Evolutionary conservation across 1,140 invertebrate genomes (phyloP).

Genomic region (Drosophila sechellia): DNA sequence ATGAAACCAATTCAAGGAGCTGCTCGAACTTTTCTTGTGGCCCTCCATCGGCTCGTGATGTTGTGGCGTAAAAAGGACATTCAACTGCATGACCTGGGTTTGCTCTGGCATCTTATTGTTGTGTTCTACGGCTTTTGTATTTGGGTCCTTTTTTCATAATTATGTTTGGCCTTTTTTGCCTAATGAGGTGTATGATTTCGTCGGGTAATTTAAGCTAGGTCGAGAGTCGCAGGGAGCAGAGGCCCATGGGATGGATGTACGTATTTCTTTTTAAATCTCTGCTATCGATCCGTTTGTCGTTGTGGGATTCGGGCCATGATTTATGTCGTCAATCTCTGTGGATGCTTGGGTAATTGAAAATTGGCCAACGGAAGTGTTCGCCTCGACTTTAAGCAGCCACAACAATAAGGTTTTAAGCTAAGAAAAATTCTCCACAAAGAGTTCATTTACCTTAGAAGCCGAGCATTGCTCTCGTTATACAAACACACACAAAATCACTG

Average conservation of each 20-base stretch:
- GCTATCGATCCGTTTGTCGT: constrained; percentile 11
- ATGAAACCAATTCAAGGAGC: constrained; percentile 21
- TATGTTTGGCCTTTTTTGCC: constrained; percentile 25
- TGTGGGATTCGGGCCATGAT: constrained; percentile 13
- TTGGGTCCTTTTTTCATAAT: constrained; percentile 23
- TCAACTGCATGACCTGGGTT: constrained; percentile 61
- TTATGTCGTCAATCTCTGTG: constrained; percentile 16
- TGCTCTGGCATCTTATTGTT: constrained; percentile 24
- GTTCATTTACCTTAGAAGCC: constrained; percentile 60
- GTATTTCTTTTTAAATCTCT: constrained; percentile 1
- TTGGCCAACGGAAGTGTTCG: constrained; percentile 13
- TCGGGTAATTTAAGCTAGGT: constrained; percentile 24
- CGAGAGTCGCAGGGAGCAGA: not conserved
- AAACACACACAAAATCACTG: constrained; percentile 18
- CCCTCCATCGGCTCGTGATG: constrained; percentile 41
- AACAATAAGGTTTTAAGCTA: constrained; percentile 5
- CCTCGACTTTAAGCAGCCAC: constrained; percentile 11
- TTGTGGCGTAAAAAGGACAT: constrained; percentile 72
- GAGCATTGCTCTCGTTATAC: constrained; percentile 40
- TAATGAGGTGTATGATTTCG: constrained; percentile 57
- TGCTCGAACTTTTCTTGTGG: constrained; percentile 37
- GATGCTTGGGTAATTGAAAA: constrained; percentile 33
- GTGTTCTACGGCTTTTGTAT: constrained; percentile 30
- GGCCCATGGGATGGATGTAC: not conserved
- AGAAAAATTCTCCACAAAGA: constrained; percentile 11